phyloP scores from a whole-genome alignment of 1,140 invertebrate species.

The Ruditapes philippinarum region DNA sequence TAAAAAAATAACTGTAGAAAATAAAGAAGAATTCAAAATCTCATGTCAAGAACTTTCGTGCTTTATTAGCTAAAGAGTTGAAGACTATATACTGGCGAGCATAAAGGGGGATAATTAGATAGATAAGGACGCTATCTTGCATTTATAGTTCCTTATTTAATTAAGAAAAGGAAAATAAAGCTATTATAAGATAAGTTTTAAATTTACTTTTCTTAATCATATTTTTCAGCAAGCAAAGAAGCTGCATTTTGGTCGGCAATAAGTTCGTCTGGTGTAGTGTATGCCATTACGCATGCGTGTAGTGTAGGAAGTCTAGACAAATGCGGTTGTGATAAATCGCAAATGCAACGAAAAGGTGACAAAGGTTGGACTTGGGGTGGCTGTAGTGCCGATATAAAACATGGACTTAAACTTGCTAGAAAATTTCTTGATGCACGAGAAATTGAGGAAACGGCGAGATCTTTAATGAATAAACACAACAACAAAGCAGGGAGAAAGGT shows the following conservation, averaged over 20 bases:
- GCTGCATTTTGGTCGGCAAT: slow-evolving; percentile 88
- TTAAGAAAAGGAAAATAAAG: too few relatives aligned
- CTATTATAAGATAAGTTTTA: too few relatives aligned
- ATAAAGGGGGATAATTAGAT: too few relatives aligned
- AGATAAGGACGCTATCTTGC: too few relatives aligned
- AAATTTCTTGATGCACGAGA: slow-evolving; percentile 88
- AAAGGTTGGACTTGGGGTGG: slow-evolving; percentile 86
- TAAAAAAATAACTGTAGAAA: too few relatives aligned
- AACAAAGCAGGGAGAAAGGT: slow-evolving; percentile 97
- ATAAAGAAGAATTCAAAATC: too few relatives aligned
- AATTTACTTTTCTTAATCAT: not conserved
- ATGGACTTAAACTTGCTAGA: slow-evolving; percentile 88
- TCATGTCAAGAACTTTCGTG: too few relatives aligned
- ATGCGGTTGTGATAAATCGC: slow-evolving; percentile 91
- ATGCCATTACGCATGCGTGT: slow-evolving; percentile 94
- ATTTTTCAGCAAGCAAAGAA: slow-evolving; percentile 89
- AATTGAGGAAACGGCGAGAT: slow-evolving; percentile 90
- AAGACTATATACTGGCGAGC: too few relatives aligned
- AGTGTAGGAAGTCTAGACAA: slow-evolving; percentile 94
- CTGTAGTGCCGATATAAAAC: slow-evolving; percentile 89
- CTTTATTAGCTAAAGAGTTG: too few relatives aligned
- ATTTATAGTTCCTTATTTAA: too few relatives aligned
- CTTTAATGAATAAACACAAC: slow-evolving; percentile 98
- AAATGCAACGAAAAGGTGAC: slow-evolving; percentile 73
- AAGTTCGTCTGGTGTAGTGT: slow-evolving; percentile 94